Evolutionary conservation across 2,888 invertebrate genomes (phyloP), one percentile per base, ranked within the genome.

Genomic region (Callosobruchus maculatus): DNA sequence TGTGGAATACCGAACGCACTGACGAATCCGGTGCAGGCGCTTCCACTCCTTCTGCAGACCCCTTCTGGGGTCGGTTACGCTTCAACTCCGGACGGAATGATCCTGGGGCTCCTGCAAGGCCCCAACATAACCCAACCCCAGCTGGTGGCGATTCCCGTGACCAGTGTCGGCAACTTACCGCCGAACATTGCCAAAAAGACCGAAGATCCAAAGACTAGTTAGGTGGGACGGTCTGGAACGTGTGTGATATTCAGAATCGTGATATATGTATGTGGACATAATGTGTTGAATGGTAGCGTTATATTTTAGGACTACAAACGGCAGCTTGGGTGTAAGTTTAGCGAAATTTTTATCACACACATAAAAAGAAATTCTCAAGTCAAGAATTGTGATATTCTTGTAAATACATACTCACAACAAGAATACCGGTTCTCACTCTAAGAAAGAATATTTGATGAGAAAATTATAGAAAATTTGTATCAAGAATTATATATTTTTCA

Each of bases 21-120:
- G 20, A 31, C 21, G 21, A 71, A 71, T 68, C 74, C 74, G 70
- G 66, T 78, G 4, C 80, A 81, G 72, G 80, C 80, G 7, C 68
- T 81, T 21, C 82, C 82, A n/a, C 74, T 82, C 30, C 69, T 81
- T 4, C 70, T 81, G 30, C 80, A 81, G 73, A 80, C 80, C 0
- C 71, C 78, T 2, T 76, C 77, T 70, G 81, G 81, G 20, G 71
- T 81, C 7, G 81, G 78, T 13, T 82, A 80, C 67, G 80, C 79
- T 66, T 79, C 78, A 20, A 79, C 80, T 13, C 77, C 81, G 4
- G 80, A 81, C 21, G 81, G 80, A 5, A 80, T 80, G 79, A 77
- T 82, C 66, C 71, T 82, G 22, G 81, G 80, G 0, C 70, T 80
- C 68, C 71, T 81, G 1, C 79, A 81, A 71, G 80, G 80, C 13